Conservation (phyloP, 64 coral and sea anemone genomes). For the Orbicella faveolata region DNA sequence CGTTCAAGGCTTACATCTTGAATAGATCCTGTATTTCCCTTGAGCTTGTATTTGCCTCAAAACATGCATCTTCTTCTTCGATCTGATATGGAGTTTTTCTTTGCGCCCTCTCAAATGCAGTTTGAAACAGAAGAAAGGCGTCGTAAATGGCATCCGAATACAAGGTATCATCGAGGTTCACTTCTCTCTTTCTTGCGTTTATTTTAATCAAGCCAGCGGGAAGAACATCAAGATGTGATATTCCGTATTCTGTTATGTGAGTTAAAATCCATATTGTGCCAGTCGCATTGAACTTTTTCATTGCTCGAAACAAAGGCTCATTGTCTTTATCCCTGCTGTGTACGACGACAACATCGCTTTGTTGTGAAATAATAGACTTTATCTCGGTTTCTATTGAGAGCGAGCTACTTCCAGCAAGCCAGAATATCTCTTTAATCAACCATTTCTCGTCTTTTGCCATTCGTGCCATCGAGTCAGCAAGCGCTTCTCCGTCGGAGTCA, state of each 20-base stretch:
- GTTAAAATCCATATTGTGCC: not conserved
- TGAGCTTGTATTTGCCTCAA: too few relatives aligned
- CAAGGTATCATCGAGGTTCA: not conserved
- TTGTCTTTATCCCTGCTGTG: slow-evolving; percentile 8
- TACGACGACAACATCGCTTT: slow-evolving; percentile 1
- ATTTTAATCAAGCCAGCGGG: not conserved
- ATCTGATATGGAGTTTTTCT: not conserved
- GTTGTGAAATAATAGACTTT: not conserved
- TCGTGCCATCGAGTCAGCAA: not conserved
- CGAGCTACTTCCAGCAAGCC: not conserved
- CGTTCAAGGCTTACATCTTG: not conserved
- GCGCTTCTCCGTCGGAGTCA: slow-evolving; percentile 23
- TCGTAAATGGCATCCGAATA: slow-evolving; percentile 1
- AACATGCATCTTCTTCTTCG: not conserved
- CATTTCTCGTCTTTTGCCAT: slow-evolving; percentile 23
- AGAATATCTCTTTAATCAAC: not conserved
- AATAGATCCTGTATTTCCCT: not conserved
- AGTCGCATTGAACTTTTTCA: not conserved
- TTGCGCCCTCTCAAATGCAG: not conserved
- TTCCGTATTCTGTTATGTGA: not conserved
- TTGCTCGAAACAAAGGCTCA: not conserved
- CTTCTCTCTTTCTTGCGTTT: not conserved
- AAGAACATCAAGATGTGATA: not conserved
- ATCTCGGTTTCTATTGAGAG: too few relatives aligned
- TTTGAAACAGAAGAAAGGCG: not conserved